A percentile compares a stretch with the other conserved stretches of the same genome.
These are phyloP conservation scores for Cantharis rustica DNA, from an alignment of 2,888 invertebrate species.

Conservation along the genomic window DNA sequence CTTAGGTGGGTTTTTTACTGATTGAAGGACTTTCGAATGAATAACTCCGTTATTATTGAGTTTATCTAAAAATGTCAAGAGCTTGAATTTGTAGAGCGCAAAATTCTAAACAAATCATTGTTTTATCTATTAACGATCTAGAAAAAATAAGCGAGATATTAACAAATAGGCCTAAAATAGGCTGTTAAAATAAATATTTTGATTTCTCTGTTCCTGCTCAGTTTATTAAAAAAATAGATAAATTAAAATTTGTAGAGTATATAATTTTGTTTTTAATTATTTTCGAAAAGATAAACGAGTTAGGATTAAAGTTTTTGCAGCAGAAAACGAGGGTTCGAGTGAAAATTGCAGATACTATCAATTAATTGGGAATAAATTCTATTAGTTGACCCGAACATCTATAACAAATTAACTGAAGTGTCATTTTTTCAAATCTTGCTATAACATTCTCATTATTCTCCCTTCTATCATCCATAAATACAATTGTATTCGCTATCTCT, in stretches of 20 bases:
- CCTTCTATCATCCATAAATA: background rate
- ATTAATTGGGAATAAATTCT: background rate
- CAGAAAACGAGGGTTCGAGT: too few relatives aligned
- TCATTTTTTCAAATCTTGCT: background rate
- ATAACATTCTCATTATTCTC: background rate
- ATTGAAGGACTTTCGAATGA: background rate
- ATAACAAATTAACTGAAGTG: background rate
- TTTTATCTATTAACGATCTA: background rate
- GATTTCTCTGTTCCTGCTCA: too few relatives aligned
- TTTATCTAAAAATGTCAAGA: background rate
- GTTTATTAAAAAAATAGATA: too few relatives aligned
- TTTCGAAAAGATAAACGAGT: too few relatives aligned
- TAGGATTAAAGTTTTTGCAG: too few relatives aligned
- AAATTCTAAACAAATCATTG: background rate
- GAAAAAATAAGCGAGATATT: background rate
- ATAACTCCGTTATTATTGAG: background rate
- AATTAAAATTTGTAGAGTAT: too few relatives aligned
- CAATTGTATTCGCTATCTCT: background rate
- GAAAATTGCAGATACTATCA: background rate
- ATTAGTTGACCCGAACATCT: background rate
- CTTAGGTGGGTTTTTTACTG: too few relatives aligned
- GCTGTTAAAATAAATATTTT: background rate
- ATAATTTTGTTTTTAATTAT: too few relatives aligned
- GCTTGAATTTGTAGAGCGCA: background rate
- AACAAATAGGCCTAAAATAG: background rate